A percentile compares a stretch with the other conserved stretches of the same genome.
phyloP scores from a whole-genome alignment of 2,888 invertebrate genomes.

The Chrysopilus asiliformis region DNA sequence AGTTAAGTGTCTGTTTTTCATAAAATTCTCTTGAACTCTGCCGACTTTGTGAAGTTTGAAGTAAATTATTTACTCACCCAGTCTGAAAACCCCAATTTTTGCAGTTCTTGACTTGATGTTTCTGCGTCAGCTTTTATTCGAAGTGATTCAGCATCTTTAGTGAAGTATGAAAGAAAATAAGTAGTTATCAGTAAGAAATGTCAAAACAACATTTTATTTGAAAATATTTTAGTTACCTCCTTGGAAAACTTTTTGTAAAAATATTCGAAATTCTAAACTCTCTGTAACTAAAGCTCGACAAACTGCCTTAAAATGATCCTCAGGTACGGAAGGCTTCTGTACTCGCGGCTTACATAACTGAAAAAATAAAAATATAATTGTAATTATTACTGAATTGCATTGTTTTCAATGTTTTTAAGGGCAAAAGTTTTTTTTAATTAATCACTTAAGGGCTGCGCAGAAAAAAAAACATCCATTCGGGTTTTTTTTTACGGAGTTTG shows the following conservation, averaged over 20 bases:
- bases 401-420: too few species aligned
- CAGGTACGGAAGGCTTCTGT: constrained; percentile 34
- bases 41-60: too few species aligned
- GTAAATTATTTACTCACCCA: too few species aligned
- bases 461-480: too few species aligned
- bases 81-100: constrained; percentile 74
- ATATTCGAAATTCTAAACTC: constrained; percentile 77
- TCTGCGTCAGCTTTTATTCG: constrained; percentile 47
- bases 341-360: constrained; percentile 43
- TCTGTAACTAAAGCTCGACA: constrained; percentile 86
- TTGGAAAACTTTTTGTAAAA: constrained; percentile 66
- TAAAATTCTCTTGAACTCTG: too few species aligned
- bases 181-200: constrained; percentile 1
- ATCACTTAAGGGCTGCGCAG: too few species aligned
- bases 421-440: too few species aligned
- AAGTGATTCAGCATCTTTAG: constrained; percentile 48
- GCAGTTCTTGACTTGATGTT: constrained; percentile 54
- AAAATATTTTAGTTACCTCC: constrained; percentile 32
- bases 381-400: too few species aligned
- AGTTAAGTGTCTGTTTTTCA: neutral
- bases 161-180: constrained; percentile 16
- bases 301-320: constrained; percentile 68
- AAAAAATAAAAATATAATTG: constrained; percentile 10
- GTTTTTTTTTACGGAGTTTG: too few species aligned
- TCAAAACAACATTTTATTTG: neutral